These are phyloP conservation scores for Eurosta solidaginis DNA, from an alignment of 1,140 invertebrate species.

Conservation along the genomic window DNA sequence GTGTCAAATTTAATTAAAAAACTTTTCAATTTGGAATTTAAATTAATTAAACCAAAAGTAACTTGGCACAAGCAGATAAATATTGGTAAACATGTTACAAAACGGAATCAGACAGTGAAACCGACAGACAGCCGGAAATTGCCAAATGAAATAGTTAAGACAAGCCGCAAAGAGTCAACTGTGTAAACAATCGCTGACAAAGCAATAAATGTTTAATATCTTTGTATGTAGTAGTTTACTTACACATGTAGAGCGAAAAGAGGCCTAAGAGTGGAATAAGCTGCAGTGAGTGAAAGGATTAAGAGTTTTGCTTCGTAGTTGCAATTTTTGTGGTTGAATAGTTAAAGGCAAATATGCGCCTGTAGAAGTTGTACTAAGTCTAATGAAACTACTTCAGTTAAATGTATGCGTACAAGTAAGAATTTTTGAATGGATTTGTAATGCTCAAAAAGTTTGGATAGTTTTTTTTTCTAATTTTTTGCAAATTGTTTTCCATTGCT, in stretches of 20 bases:
- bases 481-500: too few species aligned
- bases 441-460: too few species aligned
- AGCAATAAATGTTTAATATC: neutral
- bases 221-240: too few species aligned
- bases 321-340: too few species aligned
- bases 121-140: constrained; percentile 9
- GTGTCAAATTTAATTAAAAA: constrained; percentile 18
- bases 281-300: neutral
- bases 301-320: too few species aligned
- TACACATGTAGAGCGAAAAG: neutral
- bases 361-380: too few species aligned
- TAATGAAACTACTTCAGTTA: too few species aligned
- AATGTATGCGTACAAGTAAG: too few species aligned
- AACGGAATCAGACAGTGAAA: neutral
- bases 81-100: neutral
- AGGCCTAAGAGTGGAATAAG: neutral
- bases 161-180: neutral
- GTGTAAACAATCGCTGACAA: neutral
- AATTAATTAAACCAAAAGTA: constrained; percentile 4
- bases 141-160: neutral
- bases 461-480: too few species aligned
- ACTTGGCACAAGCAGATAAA: neutral
- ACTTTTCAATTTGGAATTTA: neutral
- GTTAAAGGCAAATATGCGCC: too few species aligned
- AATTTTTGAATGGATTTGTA: too few species aligned